phyloP scores from a whole-genome alignment of 2,797 vertebrate species.

The Anguilla pacifica region DNA sequence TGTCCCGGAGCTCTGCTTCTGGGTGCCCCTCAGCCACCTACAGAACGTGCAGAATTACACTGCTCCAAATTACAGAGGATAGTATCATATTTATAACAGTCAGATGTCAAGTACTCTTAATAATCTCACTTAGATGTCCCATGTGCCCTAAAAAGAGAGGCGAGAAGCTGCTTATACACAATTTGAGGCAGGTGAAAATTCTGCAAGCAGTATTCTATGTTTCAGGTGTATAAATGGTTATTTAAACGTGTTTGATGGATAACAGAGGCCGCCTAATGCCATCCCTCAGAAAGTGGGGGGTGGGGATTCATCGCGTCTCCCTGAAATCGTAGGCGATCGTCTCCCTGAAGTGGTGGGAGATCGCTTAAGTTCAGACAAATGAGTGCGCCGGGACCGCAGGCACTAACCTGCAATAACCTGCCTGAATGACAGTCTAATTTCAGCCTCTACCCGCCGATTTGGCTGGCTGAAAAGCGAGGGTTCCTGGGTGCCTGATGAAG shows the following conservation, averaged over 20 bases:
- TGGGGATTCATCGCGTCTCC: constrained; percentile 3
- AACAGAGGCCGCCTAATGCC: neutral
- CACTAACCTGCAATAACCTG: constrained; percentile 53
- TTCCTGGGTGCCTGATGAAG: constrained; percentile 55
- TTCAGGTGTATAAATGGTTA: neutral
- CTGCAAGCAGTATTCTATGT: neutral
- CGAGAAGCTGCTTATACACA: too few species aligned
- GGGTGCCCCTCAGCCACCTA: too few species aligned
- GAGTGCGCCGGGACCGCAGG: constrained; percentile 42
- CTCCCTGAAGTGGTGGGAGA: neutral
- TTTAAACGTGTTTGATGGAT: neutral
- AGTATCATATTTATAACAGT: too few species aligned
- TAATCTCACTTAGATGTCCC: too few species aligned
- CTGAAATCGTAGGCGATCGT: constrained; percentile 29
- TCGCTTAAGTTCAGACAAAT: neutral
- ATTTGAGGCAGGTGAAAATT: too few species aligned
- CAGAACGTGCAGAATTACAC: too few species aligned
- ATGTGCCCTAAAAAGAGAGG: too few species aligned
- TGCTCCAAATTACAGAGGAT: too few species aligned
- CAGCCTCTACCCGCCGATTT: constrained; percentile 41
- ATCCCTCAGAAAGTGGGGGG: neutral
- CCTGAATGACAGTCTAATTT: constrained; percentile 24
- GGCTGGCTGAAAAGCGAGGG: constrained; percentile 61
- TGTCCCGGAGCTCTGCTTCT: too few species aligned
- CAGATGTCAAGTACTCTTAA: too few species aligned